These are phyloP conservation scores for Dinocampus coccinellae DNA, from an alignment of 2,888 invertebrate species.

Conservation along the genomic window DNA sequence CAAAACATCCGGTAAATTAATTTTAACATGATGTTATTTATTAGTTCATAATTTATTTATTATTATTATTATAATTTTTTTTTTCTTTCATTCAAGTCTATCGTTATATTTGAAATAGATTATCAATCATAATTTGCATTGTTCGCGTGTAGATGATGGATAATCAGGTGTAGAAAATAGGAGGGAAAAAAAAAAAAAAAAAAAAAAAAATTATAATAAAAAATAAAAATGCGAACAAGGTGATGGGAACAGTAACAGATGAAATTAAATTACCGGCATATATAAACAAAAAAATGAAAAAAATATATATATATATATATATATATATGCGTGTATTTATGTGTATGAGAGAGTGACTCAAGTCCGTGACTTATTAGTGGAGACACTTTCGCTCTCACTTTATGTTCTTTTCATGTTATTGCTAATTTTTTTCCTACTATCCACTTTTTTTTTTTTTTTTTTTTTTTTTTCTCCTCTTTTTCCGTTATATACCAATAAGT, in stretches of 20 bases:
- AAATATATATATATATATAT: too few species aligned
- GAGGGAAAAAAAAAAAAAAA: too few species aligned
- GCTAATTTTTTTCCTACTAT: not conserved
- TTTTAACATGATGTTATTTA: conserved; percentile 4
- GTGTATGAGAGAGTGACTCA: conserved; percentile 1
- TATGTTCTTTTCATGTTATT: conserved; percentile 33
- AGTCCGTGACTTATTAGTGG: conserved; percentile 24
- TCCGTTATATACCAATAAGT: not conserved
- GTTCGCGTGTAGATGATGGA: not conserved
- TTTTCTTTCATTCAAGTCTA: not conserved
- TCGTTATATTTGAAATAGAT: not conserved
- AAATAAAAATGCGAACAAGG: conserved; percentile 8
- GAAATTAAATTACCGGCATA: too few species aligned
- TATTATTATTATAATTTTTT: too few species aligned
- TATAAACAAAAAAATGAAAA: too few species aligned
- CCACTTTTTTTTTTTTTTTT: not conserved
- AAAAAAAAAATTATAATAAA: too few species aligned
- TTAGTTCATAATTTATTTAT: not conserved
- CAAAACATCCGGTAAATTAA: conserved; percentile 33
- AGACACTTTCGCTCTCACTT: conserved; percentile 53
- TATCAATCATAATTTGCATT: not conserved
- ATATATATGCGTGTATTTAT: too few species aligned
- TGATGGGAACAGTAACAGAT: conserved; percentile 15
- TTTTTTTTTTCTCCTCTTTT: not conserved
- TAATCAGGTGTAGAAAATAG: not conserved